phyloP scores from a whole-genome alignment of 2,113 vertebrate genomes.

The Peucedramus taeniatus region DNA sequence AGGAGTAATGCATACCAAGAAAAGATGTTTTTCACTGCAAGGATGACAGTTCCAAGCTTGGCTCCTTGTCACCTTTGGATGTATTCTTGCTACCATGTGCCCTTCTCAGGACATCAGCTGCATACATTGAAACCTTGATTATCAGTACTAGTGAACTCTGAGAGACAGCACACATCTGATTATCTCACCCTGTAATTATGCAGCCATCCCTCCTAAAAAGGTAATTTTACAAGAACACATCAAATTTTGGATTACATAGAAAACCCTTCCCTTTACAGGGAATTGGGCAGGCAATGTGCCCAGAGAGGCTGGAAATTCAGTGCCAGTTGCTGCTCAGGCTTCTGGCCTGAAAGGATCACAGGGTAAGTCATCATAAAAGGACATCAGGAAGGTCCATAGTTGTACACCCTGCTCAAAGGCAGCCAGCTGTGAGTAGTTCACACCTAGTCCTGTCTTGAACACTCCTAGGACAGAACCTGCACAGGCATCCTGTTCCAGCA shows the following conservation, averaged over 20 bases:
- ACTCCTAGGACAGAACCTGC: not conserved
- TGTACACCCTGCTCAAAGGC: not conserved
- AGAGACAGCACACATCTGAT: not conserved
- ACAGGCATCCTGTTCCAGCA: not conserved
- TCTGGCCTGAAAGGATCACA: not conserved
- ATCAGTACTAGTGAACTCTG: not conserved
- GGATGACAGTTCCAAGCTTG: not conserved
- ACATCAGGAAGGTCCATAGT: fast-evolving
- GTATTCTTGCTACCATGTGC: too few species aligned
- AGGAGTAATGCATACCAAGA: not conserved
- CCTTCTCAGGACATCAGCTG: not conserved
- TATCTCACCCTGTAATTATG: not conserved
- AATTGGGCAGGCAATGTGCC: not conserved
- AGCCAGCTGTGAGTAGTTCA: not conserved
- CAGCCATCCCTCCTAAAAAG: not conserved
- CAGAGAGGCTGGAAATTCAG: not conserved
- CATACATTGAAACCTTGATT: not conserved
- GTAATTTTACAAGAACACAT: not conserved
- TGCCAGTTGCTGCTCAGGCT: not conserved
- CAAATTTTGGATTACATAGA: not conserved
- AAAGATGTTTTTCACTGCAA: not conserved
- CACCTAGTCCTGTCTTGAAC: not conserved
- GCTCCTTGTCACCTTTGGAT: not conserved
- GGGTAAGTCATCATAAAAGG: too few species aligned
- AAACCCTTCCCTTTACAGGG: not conserved